These are phyloP conservation scores for Scrobipalpa costella DNA, from an alignment of 2,888 invertebrate genomes.

Conservation along the genomic window DNA sequence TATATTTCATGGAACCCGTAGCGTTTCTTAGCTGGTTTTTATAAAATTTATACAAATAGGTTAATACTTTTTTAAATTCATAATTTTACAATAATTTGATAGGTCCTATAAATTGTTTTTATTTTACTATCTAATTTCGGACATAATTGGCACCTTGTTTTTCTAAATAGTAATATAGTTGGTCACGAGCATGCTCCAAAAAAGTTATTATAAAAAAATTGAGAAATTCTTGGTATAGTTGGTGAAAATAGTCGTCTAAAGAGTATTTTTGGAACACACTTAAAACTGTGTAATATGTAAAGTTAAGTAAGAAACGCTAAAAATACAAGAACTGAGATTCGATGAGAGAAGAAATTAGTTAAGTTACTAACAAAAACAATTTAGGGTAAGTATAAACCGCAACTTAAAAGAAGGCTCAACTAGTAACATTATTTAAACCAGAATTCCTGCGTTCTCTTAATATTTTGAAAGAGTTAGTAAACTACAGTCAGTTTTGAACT, in stretches of 20 bases:
- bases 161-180: conserved; percentile 24
- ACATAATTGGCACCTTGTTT: conserved; percentile 69
- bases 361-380: conserved; percentile 45
- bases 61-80: conserved; percentile 60
- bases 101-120: conserved; percentile 60
- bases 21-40: conserved; percentile 79
- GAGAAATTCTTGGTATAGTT: not conserved
- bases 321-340: conserved; percentile 65
- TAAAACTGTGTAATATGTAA: not conserved
- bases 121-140: conserved; percentile 55
- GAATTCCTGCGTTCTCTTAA: not conserved
- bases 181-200: not conserved
- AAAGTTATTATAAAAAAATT: not conserved
- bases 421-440: conserved; percentile 1
- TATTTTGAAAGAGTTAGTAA: not conserved
- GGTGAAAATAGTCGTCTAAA: not conserved
- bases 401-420: conserved; percentile 56
- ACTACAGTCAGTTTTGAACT: too few species aligned
- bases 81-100: conserved; percentile 51
- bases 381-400: conserved; percentile 77
- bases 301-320: conserved; percentile 62
- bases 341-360: conserved; percentile 63
- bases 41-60: conserved; percentile 73
- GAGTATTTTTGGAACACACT: not conserved
- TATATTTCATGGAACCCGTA: conserved; percentile 81